phyloP scores from a whole-genome alignment of 2,888 invertebrate genomes.

The Nemoura dubitans region DNA sequence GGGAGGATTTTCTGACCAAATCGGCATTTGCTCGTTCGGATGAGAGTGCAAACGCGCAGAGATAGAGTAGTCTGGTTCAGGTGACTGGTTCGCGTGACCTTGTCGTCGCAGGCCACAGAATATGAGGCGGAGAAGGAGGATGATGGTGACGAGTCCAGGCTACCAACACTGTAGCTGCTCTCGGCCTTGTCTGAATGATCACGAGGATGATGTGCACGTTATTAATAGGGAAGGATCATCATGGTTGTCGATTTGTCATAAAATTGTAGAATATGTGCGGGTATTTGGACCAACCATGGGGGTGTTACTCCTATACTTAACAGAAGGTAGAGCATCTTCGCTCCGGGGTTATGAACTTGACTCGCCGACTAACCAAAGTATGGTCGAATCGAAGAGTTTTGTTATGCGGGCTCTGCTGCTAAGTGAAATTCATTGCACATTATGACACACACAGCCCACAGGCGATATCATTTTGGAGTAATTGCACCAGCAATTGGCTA shows the following conservation, averaged over 20 bases:
- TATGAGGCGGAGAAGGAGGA: background rate
- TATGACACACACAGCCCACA: too few species aligned
- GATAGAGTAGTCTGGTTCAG: background rate
- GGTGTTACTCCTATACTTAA: background rate
- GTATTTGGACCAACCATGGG: background rate
- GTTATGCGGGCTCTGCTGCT: too few species aligned
- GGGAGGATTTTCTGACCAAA: conserved; percentile 18
- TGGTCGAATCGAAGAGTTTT: too few species aligned
- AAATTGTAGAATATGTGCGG: background rate
- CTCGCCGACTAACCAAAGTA: background rate
- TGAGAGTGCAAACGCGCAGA: background rate
- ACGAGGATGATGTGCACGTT: background rate
- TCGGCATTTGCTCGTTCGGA: background rate
- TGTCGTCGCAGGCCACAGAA: background rate
- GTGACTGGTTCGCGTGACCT: conserved; percentile 38
- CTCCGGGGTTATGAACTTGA: background rate
- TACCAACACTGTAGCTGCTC: background rate
- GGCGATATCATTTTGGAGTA: too few species aligned
- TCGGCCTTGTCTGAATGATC: background rate
- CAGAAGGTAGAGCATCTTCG: background rate
- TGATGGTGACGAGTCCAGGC: background rate
- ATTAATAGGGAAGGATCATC: background rate
- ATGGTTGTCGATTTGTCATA: background rate
- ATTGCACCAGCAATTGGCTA: too few species aligned
- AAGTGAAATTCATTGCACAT: too few species aligned